Percentiles rank a stretch among this genome's conserved stretches.
phyloP scores from a whole-genome alignment of 1,140 invertebrate genomes.

The Oryzaephilus surinamensis region DNA sequence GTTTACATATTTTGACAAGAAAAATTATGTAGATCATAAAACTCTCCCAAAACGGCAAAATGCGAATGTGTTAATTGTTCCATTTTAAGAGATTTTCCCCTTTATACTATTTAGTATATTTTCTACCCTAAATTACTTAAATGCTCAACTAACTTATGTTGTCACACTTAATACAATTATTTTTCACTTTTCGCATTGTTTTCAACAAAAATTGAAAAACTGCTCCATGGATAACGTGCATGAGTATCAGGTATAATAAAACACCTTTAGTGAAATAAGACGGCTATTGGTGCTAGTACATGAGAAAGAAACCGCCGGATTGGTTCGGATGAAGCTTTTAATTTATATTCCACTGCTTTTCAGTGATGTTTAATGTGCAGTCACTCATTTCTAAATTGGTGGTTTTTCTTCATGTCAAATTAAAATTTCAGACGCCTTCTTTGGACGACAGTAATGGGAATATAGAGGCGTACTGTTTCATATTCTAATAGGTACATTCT shows the following conservation, averaged over 20 bases:
- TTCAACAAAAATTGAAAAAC: too few species aligned
- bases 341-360: conserved; percentile 26
- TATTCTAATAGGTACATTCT: conserved; percentile 23
- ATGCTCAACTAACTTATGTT: too few species aligned
- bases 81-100: too few species aligned
- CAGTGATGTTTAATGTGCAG: conserved; percentile 26
- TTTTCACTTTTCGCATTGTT: too few species aligned
- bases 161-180: too few species aligned
- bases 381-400: conserved; percentile 29
- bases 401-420: conserved; percentile 21
- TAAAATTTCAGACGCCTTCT: conserved; percentile 8
- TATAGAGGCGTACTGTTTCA: conserved; percentile 18
- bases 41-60: too few species aligned
- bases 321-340: conserved; percentile 28
- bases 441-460: conserved; percentile 9
- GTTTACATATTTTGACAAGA: too few species aligned
- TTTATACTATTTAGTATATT: too few species aligned
- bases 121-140: too few species aligned
- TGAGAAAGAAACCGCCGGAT: conserved; percentile 20
- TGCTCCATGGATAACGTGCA: too few species aligned
- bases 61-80: too few species aligned
- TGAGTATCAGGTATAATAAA: background rate
- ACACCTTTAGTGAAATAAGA: conserved; percentile 13
- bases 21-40: too few species aligned
- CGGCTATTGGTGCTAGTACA: conserved; percentile 21